Percentiles rank a stretch among this genome's conserved stretches.
Conservation (phyloP, 2,888 invertebrate genomes). For the Drosophila maculinotata region DNA sequence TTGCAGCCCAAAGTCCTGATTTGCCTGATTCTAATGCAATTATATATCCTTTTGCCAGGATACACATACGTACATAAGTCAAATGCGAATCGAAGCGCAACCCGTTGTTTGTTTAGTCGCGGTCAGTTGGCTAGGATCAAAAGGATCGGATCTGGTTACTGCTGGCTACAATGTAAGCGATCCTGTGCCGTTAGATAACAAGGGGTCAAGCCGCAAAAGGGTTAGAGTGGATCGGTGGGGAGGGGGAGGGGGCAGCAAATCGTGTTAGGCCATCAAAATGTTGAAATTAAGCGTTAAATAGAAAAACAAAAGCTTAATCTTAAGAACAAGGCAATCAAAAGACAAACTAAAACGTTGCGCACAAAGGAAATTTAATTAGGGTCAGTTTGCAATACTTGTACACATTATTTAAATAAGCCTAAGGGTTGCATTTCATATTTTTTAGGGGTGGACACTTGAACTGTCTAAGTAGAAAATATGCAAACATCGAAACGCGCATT, state of each 20-base stretch:
- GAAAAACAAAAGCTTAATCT: constrained; percentile 79
- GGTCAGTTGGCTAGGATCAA: constrained; percentile 68
- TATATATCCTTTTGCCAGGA: constrained; percentile 48
- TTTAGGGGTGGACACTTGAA: constrained; percentile 66
- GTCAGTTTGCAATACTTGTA: constrained; percentile 43
- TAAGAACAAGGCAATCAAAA: constrained; percentile 69
- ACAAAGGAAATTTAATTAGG: constrained; percentile 77
- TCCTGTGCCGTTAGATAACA: constrained; percentile 29
- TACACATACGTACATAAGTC: constrained; percentile 47
- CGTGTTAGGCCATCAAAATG: constrained; percentile 76
- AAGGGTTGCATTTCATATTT: constrained; percentile 49
- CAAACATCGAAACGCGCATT: constrained; percentile 48
- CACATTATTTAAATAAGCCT: constrained; percentile 7
- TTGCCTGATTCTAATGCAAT: constrained; percentile 65
- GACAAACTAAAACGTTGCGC: constrained; percentile 67
- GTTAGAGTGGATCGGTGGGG: no score
- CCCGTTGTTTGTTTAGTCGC: constrained; percentile 74
- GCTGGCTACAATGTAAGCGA: constrained; percentile 55
- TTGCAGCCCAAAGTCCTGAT: constrained; percentile 29
- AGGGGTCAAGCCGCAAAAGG: constrained; percentile 66
- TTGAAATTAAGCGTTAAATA: constrained; percentile 78
- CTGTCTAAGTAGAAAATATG: constrained; percentile 19
- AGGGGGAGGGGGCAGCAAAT: constrained; percentile 32
- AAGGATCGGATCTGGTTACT: constrained; percentile 47
- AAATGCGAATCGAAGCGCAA: constrained; percentile 66